Base-by-base conservation (phyloP, 2,113 vertebrate genomes). In the Pseudopipra pipra region DNA sequence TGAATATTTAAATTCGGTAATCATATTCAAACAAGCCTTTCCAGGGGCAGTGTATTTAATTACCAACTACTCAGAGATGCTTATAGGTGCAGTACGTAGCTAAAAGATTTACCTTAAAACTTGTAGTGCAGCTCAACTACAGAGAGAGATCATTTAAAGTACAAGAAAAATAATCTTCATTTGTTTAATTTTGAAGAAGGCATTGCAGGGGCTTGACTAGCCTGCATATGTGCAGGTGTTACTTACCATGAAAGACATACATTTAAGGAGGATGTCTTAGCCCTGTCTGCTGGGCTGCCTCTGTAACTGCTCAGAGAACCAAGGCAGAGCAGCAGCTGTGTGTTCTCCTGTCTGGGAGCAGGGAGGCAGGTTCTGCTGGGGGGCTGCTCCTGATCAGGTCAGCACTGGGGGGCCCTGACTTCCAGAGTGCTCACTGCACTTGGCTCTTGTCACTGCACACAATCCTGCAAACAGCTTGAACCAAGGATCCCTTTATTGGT, bases 171-270 rank as follows among this genome's bases (percentile, higher is more conserved):
- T 21, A 0, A 33, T 15, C 24, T 54, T 63, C 0, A 31, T 49
- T 65, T 79, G 18, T 37, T 24, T 46, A 14, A 28, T 41, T 54
- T 83, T 49, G 62, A 85, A 76, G 61, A 28, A 17, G 4, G 10
- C 2, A 4, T 52, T 73, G 21, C 17, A 58, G n/a, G 28, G 24
- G 11, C 15, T 8, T 39, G 27, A 43, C 20, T 37, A 66, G 16
- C 35, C 31, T 87, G 74, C 7, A 5, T 14, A 9, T 20, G 16
- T 33, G 12, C 14, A 27, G 10, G 18, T 27, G 2, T 47, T 56
- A 2, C 2, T 11, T 14, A 5, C 9, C 3, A 1, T 14, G 23
- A 19, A 39, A 71, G 17, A 22, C 1, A 1, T 3, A 1, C 12
- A 6, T 10, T 22, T 63, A 4, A n/a, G 35, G 41, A 4, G n/a